Percentiles rank a stretch among this genome's conserved stretches.
Conservation (phyloP, 35 echinoderm and acorn worm genomes). For the Patiria miniata region DNA sequence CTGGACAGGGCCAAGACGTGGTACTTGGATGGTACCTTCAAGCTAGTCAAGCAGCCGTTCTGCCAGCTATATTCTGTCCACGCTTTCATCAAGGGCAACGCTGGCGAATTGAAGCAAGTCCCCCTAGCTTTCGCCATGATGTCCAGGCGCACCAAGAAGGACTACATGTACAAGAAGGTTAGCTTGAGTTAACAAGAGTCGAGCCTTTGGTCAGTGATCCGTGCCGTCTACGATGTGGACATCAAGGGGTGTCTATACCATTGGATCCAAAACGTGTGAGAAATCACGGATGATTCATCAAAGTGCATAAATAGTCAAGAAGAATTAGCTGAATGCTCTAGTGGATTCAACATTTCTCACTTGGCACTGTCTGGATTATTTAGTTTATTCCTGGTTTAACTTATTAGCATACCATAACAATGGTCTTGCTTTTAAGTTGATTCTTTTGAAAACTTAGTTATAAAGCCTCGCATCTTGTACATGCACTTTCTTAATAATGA, state of each 20-base stretch:
- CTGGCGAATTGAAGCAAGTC: constrained; percentile 42
- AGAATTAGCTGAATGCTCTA: no score
- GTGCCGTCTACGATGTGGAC: not conserved
- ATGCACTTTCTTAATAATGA: no score
- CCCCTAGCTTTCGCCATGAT: constrained; percentile 59
- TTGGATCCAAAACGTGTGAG: constrained; percentile 47
- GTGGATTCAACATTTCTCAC: no score
- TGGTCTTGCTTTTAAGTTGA: no score
- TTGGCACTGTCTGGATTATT: no score
- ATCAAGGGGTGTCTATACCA: constrained; percentile 37
- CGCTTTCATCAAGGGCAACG: constrained; percentile 37
- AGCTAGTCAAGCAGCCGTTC: constrained; percentile 52
- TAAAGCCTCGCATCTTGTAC: no score
- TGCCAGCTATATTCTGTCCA: constrained; percentile 54
- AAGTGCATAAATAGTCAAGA: no score
- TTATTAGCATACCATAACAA: no score
- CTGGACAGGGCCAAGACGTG: constrained; percentile 44
- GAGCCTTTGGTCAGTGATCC: not conserved
- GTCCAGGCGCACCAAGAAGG: constrained; percentile 26
- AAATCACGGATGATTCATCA: no score
- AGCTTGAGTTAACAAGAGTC: not conserved
- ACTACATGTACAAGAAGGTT: constrained; percentile 61
- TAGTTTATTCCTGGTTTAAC: no score
- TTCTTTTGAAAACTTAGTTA: no score
- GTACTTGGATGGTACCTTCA: constrained; percentile 69